phyloP scores from a whole-genome alignment of 2,888 invertebrate species.

The Podabrus alpinus region DNA sequence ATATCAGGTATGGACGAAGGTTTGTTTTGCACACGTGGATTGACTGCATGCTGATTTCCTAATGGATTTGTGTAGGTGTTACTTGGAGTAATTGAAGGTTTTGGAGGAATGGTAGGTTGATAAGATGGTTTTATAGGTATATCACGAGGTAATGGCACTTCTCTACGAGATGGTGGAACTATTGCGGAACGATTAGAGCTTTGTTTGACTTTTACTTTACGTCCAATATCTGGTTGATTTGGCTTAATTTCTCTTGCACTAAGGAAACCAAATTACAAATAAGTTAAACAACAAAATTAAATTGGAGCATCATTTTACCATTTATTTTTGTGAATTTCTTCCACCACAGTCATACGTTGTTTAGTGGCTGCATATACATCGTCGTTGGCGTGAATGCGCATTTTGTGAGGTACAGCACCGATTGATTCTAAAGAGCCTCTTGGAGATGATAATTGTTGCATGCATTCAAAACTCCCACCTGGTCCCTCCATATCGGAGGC shows the following conservation, averaged over 20 bases:
- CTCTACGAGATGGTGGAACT: slow-evolving; percentile 40
- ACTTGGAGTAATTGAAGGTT: slow-evolving; percentile 33
- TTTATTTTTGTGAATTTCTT: slow-evolving; percentile 92
- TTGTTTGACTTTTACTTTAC: slow-evolving; percentile 80
- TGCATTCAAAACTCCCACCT: slow-evolving; percentile 92
- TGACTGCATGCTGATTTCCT: slow-evolving; percentile 54
- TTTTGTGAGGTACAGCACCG: slow-evolving; percentile 84
- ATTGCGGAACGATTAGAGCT: slow-evolving; percentile 36
- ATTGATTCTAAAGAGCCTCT: slow-evolving; percentile 72
- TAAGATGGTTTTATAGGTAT: slow-evolving; percentile 50
- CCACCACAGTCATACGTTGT: slow-evolving; percentile 88
- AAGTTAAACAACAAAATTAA: slow-evolving; percentile 24
- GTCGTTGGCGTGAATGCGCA: slow-evolving; percentile 93
- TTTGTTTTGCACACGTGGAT: slow-evolving; percentile 56
- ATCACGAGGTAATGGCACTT: slow-evolving; percentile 49
- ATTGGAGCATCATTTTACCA: slow-evolving; percentile 60
- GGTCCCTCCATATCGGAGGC: slow-evolving; percentile 80
- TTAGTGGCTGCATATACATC: slow-evolving; percentile 93
- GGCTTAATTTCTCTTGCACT: slow-evolving; percentile 94
- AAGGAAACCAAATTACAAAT: slow-evolving; percentile 31
- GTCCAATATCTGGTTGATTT: slow-evolving; percentile 86
- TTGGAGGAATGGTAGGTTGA: slow-evolving; percentile 48
- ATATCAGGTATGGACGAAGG: slow-evolving; percentile 67
- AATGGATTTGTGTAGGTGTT: slow-evolving; percentile 47
- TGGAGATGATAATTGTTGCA: slow-evolving; percentile 65